Evolutionary conservation across 1,140 invertebrate species (phyloP).

Genomic region (Patella vulgata): DNA sequence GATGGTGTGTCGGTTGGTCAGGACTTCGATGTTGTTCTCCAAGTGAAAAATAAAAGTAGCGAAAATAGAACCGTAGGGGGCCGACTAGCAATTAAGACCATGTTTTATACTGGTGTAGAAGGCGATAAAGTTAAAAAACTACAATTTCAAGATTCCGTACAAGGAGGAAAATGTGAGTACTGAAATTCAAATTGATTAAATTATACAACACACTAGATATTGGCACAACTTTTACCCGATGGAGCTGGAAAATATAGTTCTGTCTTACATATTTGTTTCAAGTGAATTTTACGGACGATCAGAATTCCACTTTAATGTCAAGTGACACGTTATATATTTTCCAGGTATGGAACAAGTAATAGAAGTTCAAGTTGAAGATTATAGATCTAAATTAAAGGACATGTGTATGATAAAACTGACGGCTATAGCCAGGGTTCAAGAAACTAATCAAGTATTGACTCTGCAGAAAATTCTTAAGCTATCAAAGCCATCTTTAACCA

Average conservation of each 20-base stretch:
- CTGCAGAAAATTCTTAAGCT: conserved; percentile 90
- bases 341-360: conserved; percentile 75
- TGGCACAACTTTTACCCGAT: too few species aligned
- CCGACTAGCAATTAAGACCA: conserved; percentile 74
- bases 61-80: conserved; percentile 74
- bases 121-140: conserved; percentile 77
- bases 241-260: too few species aligned
- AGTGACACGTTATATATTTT: conserved; percentile 8
- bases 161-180: conserved; percentile 46
- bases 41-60: conserved; percentile 74
- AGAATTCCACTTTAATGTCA: background rate
- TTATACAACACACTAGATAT: too few species aligned
- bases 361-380: conserved; percentile 82
- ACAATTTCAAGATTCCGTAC: conserved; percentile 71
- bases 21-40: conserved; percentile 74
- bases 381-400: conserved; percentile 79
- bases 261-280: too few species aligned
- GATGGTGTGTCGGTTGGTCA: conserved; percentile 77
- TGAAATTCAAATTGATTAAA: too few species aligned
- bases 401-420: conserved; percentile 86
- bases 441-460: conserved; percentile 88
- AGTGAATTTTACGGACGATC: too few species aligned
- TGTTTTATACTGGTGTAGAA: conserved; percentile 82
- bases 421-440: conserved; percentile 81
- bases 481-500: conserved; percentile 87